These are phyloP conservation scores for Fundulus diaphanus DNA, from an alignment of 2,797 vertebrate species.

Conservation along the genomic window DNA sequence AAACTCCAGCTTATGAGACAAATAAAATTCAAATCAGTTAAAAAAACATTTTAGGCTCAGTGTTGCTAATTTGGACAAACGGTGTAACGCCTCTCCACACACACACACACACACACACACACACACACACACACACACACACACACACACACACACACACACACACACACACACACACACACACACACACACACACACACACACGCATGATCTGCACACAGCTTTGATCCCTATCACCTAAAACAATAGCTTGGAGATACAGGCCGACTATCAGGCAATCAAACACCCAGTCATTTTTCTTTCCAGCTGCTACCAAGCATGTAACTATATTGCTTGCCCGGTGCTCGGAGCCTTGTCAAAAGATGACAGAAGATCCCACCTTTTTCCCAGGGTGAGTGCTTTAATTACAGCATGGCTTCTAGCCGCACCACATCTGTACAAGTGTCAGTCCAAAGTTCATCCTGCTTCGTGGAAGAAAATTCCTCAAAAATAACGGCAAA, in stretches of 20 bases:
- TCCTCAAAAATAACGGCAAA: constrained; percentile 61
- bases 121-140: too few species aligned
- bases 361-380: constrained; percentile 88
- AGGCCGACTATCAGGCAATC: constrained; percentile 77
- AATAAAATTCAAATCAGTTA: constrained; percentile 1
- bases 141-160: too few species aligned
- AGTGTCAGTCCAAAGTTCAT: constrained; percentile 85
- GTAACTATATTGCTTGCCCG: constrained; percentile 82
- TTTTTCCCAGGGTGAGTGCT: constrained; percentile 79
- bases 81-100: constrained; percentile 6
- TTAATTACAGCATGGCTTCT: constrained; percentile 87
- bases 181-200: too few species aligned
- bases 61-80: constrained; percentile 20
- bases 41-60: not conserved
- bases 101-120: too few species aligned
- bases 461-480: constrained; percentile 67
- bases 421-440: constrained; percentile 82
- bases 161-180: too few species aligned
- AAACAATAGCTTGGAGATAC: constrained; percentile 77
- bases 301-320: constrained; percentile 82
- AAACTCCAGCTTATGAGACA: not conserved
- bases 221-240: constrained; percentile 62
- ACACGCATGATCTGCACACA: constrained; percentile 28
- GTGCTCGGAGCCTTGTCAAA: constrained; percentile 84
- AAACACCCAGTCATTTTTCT: constrained; percentile 78